Evolutionary conservation across 30 jellyfish, hydroid and myxozoan genomes (phyloP), one percentile per base, ranked within the genome.

Genomic region (Clytia hemisphaerica): DNA sequence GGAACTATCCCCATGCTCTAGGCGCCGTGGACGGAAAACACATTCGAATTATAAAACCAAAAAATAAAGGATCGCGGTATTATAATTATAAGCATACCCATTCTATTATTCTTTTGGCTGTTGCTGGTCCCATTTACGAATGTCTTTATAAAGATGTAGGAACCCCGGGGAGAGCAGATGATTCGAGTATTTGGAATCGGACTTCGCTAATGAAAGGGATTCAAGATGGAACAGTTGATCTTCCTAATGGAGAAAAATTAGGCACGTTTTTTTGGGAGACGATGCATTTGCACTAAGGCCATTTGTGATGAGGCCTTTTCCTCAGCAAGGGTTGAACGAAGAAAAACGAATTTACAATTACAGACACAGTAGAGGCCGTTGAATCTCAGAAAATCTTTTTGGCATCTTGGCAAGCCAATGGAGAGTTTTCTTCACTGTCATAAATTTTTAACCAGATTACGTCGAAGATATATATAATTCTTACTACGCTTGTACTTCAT

Each of bases 271-370:
- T 73, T 36, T 63, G 51, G 72, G 84, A 10, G 93, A 82, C 48
- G 93, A 71, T 80, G 93, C 89, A 30, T 80, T 80, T 72, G 91
- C 82, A 15, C 69, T 80, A 38, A 60, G 50, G 28, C 45, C 36
- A 32, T 37, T 45, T 37, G 16, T 80, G 61, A 82, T 50, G 91
- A 80, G 72, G 73, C 88, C 90, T 15, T 80, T 12, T 62, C 83
- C 84, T 35, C 92, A 82, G 66, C 29, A 45, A 18, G 77, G 74
- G n/a, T 32, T 82, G 61, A 68, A 84, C 14, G 67, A 24, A 0
- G 93, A 71, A 28, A 74, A 62, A 61, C 75, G 82, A 33, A 42
- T 67, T 12, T 78, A 67, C 32, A 67, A 80, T 46, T 80, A 78
- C 44, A 32, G 90, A 16, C 87, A 66, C 31, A 66, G 88, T 62